These are phyloP conservation scores for Scomber scombrus DNA, from an alignment of 2,113 vertebrate genomes.

Conservation along the genomic window DNA sequence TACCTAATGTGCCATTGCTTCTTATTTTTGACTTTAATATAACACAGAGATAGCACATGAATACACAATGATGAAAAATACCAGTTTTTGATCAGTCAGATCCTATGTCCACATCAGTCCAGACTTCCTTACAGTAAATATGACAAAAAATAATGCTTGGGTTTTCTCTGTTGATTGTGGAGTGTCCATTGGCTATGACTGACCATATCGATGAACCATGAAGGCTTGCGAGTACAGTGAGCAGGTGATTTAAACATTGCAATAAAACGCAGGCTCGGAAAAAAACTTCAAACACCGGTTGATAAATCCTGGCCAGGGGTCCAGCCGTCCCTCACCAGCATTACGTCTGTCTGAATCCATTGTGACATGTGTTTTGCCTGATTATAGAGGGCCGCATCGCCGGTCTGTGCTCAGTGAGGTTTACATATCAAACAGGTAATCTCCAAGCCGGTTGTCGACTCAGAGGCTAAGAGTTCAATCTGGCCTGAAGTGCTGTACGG, in stretches of 20 bases:
- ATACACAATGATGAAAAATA: too few relatives aligned
- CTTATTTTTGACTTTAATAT: too few relatives aligned
- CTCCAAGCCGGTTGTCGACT: constrained; percentile 28
- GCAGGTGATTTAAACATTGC: neutral
- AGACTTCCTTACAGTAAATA: too few relatives aligned
- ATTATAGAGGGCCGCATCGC: constrained; percentile 17
- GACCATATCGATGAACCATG: neutral
- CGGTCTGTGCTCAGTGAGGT: constrained; percentile 12
- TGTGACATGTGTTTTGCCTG: constrained; percentile 17
- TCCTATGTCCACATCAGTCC: too few relatives aligned
- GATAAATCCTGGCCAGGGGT: neutral
- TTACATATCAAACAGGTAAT: constrained; percentile 57
- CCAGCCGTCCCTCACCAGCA: neutral
- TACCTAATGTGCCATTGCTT: too few relatives aligned
- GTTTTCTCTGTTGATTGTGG: too few relatives aligned
- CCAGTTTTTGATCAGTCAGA: too few relatives aligned
- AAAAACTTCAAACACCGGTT: neutral
- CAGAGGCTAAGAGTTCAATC: constrained; percentile 49
- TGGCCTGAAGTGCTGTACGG: constrained; percentile 33
- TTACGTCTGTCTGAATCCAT: constrained; percentile 26
- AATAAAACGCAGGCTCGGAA: neutral
- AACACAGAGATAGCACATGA: too few relatives aligned
- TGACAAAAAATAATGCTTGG: too few relatives aligned
- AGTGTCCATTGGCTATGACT: neutral
- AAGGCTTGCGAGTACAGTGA: neutral